Percentiles rank a stretch among this genome's conserved stretches.
Conservation (phyloP, 2,113 vertebrate genomes). For the Puma concolor region DNA sequence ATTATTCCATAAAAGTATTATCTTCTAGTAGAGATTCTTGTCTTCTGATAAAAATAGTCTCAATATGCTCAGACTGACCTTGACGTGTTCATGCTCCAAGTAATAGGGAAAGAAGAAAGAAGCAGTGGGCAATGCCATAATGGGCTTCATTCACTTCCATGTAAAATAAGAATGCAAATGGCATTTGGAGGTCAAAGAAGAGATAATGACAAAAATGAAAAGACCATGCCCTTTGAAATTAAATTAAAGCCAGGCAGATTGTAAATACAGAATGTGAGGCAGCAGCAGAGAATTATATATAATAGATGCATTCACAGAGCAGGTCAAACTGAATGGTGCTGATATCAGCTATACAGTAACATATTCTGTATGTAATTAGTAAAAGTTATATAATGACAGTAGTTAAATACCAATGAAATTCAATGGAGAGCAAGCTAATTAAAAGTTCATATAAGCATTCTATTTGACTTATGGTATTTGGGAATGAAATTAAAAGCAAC, state of each 20-base stretch:
- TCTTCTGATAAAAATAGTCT: constrained; percentile 30
- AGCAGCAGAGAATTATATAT: background rate
- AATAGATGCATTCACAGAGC: background rate
- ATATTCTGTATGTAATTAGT: background rate
- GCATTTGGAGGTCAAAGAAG: background rate
- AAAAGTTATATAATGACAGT: background rate
- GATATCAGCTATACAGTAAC: background rate
- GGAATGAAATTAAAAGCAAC: background rate
- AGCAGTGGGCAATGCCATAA: background rate
- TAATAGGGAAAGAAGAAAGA: background rate
- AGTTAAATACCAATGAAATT: constrained; percentile 5
- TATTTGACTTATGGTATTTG: background rate
- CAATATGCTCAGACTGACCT: constrained; percentile 9
- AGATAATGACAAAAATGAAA: background rate
- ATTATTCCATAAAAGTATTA: background rate
- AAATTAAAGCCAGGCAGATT: background rate
- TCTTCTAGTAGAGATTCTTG: background rate
- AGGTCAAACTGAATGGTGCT: background rate
- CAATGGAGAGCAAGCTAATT: constrained; percentile 3
- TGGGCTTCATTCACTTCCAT: background rate
- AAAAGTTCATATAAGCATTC: background rate
- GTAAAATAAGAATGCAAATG: background rate
- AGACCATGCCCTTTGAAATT: background rate
- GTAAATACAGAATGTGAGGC: background rate
- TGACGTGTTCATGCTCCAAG: background rate